Conservation (phyloP, 1,140 invertebrate species). For the Drosophila suzukii region DNA sequence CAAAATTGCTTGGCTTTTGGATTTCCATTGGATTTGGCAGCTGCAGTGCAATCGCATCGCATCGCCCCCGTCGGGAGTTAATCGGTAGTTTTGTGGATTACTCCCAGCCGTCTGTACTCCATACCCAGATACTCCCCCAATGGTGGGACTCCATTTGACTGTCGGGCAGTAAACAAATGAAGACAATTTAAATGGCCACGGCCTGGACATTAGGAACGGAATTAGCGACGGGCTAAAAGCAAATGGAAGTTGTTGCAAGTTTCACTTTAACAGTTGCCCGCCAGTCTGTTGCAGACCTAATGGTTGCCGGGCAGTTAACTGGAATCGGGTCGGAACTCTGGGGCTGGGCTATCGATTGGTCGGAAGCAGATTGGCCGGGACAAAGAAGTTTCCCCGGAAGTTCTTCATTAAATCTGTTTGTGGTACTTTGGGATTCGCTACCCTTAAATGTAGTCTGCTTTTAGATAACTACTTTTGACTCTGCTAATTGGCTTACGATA, state of each 20-base stretch:
- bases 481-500: no score
- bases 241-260: constrained; percentile 55
- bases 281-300: constrained; percentile 31
- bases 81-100: constrained; percentile 77
- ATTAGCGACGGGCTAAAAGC: constrained; percentile 50
- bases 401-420: constrained; percentile 9
- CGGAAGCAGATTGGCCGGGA: not conserved
- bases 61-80: constrained; percentile 63
- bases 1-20: constrained; percentile 75
- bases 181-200: constrained; percentile 79
- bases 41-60: constrained; percentile 49
- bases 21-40: constrained; percentile 80
- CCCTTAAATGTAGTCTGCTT: no score
- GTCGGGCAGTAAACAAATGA: constrained; percentile 73
- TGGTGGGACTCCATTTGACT: constrained; percentile 15
- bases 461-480: not conserved
- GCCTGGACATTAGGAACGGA: constrained; percentile 60
- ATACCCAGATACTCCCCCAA: not conserved
- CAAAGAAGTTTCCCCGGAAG: not conserved
- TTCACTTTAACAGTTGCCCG: constrained; percentile 36
- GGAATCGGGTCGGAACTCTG: constrained; percentile 3
- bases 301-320: constrained; percentile 26
- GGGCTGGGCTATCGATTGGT: constrained; percentile 18
- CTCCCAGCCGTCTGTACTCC: not conserved
- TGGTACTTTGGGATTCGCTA: not conserved